These are phyloP conservation scores for Myotis brandtii DNA, from an alignment of 2,113 vertebrate species.

Conservation along the genomic window DNA sequence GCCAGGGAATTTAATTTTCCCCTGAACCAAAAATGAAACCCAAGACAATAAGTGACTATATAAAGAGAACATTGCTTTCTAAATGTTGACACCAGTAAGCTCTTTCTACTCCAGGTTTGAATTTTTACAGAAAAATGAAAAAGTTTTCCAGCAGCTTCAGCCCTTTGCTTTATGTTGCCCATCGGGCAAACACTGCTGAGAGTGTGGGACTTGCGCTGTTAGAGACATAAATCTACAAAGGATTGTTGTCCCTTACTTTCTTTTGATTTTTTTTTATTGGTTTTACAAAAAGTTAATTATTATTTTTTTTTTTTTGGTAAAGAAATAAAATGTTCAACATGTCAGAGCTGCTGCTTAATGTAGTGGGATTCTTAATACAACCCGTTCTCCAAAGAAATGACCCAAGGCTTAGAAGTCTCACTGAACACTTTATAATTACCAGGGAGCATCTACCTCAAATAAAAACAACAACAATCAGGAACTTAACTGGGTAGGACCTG, in stretches of 20 bases:
- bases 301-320: not conserved
- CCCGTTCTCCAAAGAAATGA: not conserved
- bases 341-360: not conserved
- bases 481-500: not conserved
- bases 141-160: conserved; percentile 59
- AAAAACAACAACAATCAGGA: not conserved
- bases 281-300: conserved; percentile 58
- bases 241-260: not conserved
- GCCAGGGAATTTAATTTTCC: conserved; percentile 83
- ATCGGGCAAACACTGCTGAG: fast-evolving
- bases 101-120: conserved; percentile 53
- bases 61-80: conserved; percentile 74
- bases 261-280: conserved; percentile 58
- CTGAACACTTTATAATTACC: not conserved
- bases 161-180: not conserved
- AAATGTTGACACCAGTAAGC: conserved; percentile 63
- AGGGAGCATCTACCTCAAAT: not conserved
- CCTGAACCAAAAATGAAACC: conserved; percentile 80
- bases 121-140: conserved; percentile 72
- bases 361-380: conserved; percentile 32
- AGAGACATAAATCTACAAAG: not conserved
- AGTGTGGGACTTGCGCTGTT: not conserved
- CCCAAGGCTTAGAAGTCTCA: not conserved
- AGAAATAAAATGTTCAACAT: conserved; percentile 40
- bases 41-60: conserved; percentile 81